These are phyloP conservation scores for Cinclus mexicanus DNA, from an alignment of 2,113 vertebrate species.

Conservation along the genomic window DNA sequence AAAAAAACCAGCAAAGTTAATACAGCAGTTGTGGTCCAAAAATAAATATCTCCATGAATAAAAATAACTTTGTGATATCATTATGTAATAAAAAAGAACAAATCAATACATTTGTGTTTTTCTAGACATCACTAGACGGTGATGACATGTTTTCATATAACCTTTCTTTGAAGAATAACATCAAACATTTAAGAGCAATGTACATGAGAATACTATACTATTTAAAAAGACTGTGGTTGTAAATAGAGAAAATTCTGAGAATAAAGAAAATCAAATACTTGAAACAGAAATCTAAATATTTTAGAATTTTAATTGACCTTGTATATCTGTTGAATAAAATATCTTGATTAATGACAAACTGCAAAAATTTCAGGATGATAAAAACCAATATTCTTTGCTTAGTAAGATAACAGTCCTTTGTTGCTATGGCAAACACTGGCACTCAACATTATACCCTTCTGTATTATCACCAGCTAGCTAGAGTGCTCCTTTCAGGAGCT, in stretches of 20 bases:
- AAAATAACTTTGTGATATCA: background rate
- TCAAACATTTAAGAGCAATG: background rate
- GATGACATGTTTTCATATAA: background rate
- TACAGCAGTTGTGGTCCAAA: background rate
- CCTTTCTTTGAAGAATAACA: background rate
- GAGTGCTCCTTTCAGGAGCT: background rate
- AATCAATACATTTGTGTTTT: background rate
- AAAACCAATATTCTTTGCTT: background rate
- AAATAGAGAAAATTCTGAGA: background rate
- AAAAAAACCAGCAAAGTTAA: background rate
- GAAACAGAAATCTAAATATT: background rate
- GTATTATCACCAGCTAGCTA: background rate
- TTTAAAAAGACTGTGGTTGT: background rate
- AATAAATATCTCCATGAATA: background rate
- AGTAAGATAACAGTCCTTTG: background rate
- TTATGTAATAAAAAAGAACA: background rate
- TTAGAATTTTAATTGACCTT: background rate
- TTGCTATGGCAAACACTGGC: background rate
- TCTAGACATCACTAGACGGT: background rate
- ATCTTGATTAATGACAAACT: background rate
- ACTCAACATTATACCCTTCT: background rate
- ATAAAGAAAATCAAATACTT: background rate
- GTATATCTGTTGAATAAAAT: background rate
- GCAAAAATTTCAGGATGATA: background rate
- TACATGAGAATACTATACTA: background rate